Evolutionary conservation across 64 coral and sea anemone genomes (phyloP).

Genomic region (Dendrophyllia cribrosa): DNA sequence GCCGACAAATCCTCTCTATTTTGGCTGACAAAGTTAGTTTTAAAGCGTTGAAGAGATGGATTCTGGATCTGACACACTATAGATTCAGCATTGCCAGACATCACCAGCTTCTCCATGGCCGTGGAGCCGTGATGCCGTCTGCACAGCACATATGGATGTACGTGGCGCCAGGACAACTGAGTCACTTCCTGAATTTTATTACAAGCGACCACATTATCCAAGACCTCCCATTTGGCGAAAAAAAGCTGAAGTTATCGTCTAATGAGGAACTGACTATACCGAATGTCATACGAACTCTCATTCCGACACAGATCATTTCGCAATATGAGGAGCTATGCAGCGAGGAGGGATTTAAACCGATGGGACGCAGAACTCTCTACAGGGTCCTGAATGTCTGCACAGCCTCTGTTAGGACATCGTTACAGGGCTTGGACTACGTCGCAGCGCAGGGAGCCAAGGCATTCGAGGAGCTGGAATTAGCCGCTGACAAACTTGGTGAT

Average conservation of each 20-base stretch:
- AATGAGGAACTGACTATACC: neutral
- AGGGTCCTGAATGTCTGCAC: constrained; percentile 20
- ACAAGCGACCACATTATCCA: neutral
- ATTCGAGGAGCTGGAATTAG: constrained; percentile 35
- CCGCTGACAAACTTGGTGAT: constrained; percentile 50
- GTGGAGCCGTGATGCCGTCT: neutral
- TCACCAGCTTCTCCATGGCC: neutral
- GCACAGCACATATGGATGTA: no score
- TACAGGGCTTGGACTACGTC: constrained; percentile 59
- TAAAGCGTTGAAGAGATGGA: neutral
- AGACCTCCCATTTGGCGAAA: neutral
- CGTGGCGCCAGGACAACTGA: no score
- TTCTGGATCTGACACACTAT: neutral
- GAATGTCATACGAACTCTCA: neutral
- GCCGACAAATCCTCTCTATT: constrained; percentile 45
- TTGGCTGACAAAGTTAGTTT: constrained; percentile 27
- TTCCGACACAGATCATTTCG: neutral
- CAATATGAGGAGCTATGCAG: neutral
- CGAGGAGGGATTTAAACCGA: neutral
- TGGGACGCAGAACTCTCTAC: neutral
- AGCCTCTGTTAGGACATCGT: constrained; percentile 38
- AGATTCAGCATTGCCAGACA: neutral
- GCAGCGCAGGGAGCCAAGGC: constrained; percentile 52
- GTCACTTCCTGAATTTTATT: no score
- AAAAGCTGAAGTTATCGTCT: neutral